Evolutionary conservation across 92 coral and sea anemone species (phyloP).

Genomic region (Isaurus tuberculatus): DNA sequence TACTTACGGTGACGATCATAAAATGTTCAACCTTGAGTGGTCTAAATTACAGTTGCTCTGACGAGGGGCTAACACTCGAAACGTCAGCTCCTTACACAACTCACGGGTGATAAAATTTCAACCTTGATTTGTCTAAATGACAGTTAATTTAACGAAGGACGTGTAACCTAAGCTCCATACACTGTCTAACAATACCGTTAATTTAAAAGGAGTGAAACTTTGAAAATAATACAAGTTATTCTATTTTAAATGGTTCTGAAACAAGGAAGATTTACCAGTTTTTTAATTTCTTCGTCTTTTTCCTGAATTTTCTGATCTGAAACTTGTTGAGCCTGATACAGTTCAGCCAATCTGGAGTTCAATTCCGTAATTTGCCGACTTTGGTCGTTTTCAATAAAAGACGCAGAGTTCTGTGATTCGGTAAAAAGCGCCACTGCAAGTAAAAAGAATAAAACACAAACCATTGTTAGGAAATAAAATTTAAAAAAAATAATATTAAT

Average conservation of each 20-base stretch:
- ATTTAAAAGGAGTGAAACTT: too few species aligned
- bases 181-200: too few species aligned
- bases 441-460: not conserved
- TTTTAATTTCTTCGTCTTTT: conserved; percentile 75
- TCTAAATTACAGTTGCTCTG: too few species aligned
- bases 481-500: not conserved
- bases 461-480: not conserved
- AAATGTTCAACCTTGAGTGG: too few species aligned
- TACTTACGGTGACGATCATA: too few species aligned
- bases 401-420: conserved; percentile 33
- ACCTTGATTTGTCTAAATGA: not conserved
- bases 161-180: too few species aligned
- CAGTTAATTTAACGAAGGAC: not conserved
- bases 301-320: conserved; percentile 63
- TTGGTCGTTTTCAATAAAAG: conserved; percentile 45
- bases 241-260: too few species aligned
- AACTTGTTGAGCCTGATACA: conserved; percentile 58
- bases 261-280: conserved; percentile 60
- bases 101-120: too few species aligned
- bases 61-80: too few species aligned
- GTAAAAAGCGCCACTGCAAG: conserved; percentile 23
- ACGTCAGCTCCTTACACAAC: too few species aligned
- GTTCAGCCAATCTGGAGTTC: conserved; percentile 65
- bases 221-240: too few species aligned
- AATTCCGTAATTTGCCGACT: conserved; percentile 56